A percentile compares a stretch with the other conserved stretches of the same genome.
Conservation (phyloP, 2,888 invertebrate species). For the Agrilus mali region DNA sequence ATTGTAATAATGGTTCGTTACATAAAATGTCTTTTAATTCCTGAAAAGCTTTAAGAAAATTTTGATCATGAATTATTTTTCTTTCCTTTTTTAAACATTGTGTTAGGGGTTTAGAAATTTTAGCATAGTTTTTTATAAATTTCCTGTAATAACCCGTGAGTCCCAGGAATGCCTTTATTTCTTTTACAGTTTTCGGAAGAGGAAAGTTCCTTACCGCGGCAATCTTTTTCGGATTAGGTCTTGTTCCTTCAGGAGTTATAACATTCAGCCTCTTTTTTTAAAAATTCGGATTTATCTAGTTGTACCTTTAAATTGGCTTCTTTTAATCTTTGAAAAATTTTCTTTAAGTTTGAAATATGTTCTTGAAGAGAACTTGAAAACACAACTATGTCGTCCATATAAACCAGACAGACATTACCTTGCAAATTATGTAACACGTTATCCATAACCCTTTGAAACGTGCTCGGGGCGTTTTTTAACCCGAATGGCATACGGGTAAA, state of each 20-base stretch:
- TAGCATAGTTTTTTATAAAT: constrained; percentile 5
- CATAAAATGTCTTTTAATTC: too few relatives aligned
- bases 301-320: too few relatives aligned
- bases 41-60: too few relatives aligned
- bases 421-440: constrained; percentile 13
- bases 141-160: too few relatives aligned
- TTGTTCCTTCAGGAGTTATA: constrained; percentile 11
- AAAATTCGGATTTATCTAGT: too few relatives aligned
- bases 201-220: constrained; percentile 3
- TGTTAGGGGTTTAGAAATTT: constrained; percentile 4
- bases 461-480: too few relatives aligned
- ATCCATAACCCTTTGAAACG: too few relatives aligned
- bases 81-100: constrained; percentile 1
- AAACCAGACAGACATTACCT: constrained; percentile 13
- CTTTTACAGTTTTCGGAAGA: constrained; percentile 5
- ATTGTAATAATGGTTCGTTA: too few relatives aligned
- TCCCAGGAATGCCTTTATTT: constrained; percentile 5
- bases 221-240: constrained; percentile 6
- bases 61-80: too few relatives aligned
- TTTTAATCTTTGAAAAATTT: constrained; percentile 17
- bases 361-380: constrained; percentile 9
- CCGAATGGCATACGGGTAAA: too few relatives aligned
- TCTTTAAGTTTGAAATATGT: constrained; percentile 13
- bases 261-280: too few relatives aligned
- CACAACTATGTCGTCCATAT: constrained; percentile 17